These are phyloP conservation scores for Lordiphosa andalusiaca DNA, from an alignment of 2,888 invertebrate genomes.

Conservation along the genomic window DNA sequence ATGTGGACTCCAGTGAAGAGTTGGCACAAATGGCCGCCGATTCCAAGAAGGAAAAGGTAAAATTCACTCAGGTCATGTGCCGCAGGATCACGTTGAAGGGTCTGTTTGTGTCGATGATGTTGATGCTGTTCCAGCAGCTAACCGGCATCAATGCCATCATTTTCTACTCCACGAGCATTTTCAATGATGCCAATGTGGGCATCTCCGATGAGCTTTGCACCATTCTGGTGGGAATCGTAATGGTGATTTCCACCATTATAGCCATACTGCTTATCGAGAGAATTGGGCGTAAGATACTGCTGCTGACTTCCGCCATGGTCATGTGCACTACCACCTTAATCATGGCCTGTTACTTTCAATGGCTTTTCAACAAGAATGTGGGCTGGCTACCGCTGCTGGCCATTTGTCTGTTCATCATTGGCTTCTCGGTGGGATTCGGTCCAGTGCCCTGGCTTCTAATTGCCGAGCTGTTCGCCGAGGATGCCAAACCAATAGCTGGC, in stretches of 20 bases:
- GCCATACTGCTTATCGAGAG: slow-evolving; percentile 88
- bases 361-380: slow-evolving; percentile 76
- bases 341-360: slow-evolving; percentile 85
- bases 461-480: slow-evolving; percentile 88
- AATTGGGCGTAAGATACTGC: slow-evolving; percentile 87
- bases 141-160: slow-evolving; percentile 90
- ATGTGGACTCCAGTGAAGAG: slow-evolving; percentile 83
- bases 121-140: slow-evolving; percentile 94
- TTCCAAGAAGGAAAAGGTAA: slow-evolving; percentile 71
- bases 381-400: slow-evolving; percentile 87
- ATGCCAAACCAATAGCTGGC: slow-evolving; percentile 87
- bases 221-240: slow-evolving; percentile 89
- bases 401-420: slow-evolving; percentile 87
- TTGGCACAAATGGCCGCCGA: slow-evolving; percentile 72
- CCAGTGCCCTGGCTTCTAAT: slow-evolving; percentile 88
- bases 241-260: slow-evolving; percentile 83
- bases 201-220: slow-evolving; percentile 82
- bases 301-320: slow-evolving; percentile 85
- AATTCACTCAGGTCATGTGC: slow-evolving; percentile 82
- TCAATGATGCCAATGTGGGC: slow-evolving; percentile 75
- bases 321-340: slow-evolving; percentile 85
- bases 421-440: slow-evolving; percentile 90
- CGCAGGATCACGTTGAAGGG: slow-evolving; percentile 83
- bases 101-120: slow-evolving; percentile 84
- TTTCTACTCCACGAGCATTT: slow-evolving; percentile 88